These are phyloP conservation scores for Rhadinocentrus ornatus DNA, from an alignment of 2,797 vertebrate species.

Conservation along the genomic window DNA sequence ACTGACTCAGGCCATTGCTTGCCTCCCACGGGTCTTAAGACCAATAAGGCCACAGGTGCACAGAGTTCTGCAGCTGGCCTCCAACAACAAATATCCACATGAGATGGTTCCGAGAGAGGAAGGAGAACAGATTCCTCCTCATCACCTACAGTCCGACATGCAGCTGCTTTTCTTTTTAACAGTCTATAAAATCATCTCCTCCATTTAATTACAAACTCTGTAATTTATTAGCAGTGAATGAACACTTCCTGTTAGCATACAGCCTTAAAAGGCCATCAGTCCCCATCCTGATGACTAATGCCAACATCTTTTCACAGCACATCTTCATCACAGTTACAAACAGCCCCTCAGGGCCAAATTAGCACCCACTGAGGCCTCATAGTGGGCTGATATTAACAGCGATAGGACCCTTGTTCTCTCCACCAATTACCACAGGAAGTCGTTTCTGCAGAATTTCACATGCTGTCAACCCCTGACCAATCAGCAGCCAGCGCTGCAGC, in stretches of 20 bases:
- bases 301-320: constrained; percentile 53
- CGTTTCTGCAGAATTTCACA: constrained; percentile 7
- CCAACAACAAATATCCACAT: constrained; percentile 55
- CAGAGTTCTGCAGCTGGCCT: constrained; percentile 35
- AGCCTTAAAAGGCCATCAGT: constrained; percentile 11
- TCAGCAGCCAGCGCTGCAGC: not conserved
- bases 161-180: not conserved
- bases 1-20: constrained; percentile 19
- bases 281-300: constrained; percentile 23
- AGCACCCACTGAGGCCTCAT: constrained; percentile 29
- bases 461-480: constrained; percentile 27
- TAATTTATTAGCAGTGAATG: not conserved
- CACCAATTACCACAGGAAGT: constrained; percentile 23
- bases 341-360: constrained; percentile 37
- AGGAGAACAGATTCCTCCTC: constrained; percentile 21
- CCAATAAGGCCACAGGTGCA: constrained; percentile 62
- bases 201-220: not conserved
- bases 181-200: constrained; percentile 1
- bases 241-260: no score
- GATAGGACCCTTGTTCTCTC: no score
- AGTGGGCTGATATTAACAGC: constrained; percentile 3
- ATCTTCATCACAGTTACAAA: constrained; percentile 40
- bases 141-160: not conserved
- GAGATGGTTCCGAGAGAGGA: constrained; percentile 16
- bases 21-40: constrained; percentile 69